phyloP scores from a whole-genome alignment of 2,888 invertebrate genomes.

The Odontocolon sp. region DNA sequence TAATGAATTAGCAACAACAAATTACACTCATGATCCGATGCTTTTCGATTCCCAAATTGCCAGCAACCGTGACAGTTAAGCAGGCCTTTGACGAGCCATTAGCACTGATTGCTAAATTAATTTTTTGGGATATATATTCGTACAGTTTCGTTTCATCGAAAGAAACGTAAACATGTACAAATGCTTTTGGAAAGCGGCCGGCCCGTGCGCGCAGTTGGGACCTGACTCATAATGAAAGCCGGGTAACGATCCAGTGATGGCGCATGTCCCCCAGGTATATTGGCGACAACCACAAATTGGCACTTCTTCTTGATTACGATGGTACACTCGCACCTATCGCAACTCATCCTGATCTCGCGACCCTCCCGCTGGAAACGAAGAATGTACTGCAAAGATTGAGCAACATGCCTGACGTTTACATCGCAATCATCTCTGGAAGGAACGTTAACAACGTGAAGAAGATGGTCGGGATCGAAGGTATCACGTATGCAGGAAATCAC shows the following conservation, averaged over 20 bases:
- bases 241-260: constrained; percentile 78
- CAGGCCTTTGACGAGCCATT: constrained; percentile 34
- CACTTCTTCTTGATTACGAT: constrained; percentile 92
- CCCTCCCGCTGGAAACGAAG: constrained; percentile 91
- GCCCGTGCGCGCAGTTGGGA: constrained; percentile 76
- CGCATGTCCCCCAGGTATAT: constrained; percentile 86
- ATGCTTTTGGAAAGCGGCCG: constrained; percentile 67
- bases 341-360: constrained; percentile 94
- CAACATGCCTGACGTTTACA: constrained; percentile 93
- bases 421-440: constrained; percentile 92
- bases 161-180: constrained; percentile 31
- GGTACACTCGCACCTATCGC: constrained; percentile 94
- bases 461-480: constrained; percentile 95
- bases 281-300: constrained; percentile 92
- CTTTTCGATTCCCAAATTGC: constrained; percentile 55
- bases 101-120: constrained; percentile 1
- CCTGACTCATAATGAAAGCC: constrained; percentile 77
- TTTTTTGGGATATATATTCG: constrained; percentile 3
- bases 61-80: constrained; percentile 10
- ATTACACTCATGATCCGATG: constrained; percentile 37
- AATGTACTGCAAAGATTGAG: constrained; percentile 91
- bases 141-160: not conserved
- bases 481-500: constrained; percentile 95
- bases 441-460: constrained; percentile 93
- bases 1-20: not conserved